Conservation (phyloP, 1,140 invertebrate species). For the Leptopilina clavipes region DNA sequence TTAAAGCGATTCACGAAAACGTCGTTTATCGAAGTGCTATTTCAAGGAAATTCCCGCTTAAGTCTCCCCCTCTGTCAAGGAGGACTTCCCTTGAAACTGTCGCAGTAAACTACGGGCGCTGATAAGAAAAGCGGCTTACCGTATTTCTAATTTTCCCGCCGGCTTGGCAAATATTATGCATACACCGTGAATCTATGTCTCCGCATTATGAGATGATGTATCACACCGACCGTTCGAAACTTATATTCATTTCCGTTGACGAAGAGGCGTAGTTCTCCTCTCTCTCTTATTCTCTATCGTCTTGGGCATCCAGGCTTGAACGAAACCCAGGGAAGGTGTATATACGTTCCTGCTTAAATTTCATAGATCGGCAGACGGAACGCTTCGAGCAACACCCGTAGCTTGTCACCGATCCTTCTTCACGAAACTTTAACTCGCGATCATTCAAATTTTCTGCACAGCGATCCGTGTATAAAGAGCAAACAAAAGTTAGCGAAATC, state of each 20-base stretch:
- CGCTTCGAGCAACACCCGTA: slow-evolving; percentile 14
- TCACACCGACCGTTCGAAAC: slow-evolving; percentile 66
- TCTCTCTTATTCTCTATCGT: slow-evolving; percentile 45
- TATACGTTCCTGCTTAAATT: slow-evolving; percentile 53
- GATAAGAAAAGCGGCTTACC: slow-evolving; percentile 71
- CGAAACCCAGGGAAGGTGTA: slow-evolving; percentile 49
- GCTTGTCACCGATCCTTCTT: slow-evolving; percentile 22
- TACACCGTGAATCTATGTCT: slow-evolving; percentile 71
- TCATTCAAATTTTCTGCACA: slow-evolving; percentile 18
- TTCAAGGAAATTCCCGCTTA: neutral
- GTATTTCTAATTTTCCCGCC: slow-evolving; percentile 71
- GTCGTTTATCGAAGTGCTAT: slow-evolving; percentile 15
- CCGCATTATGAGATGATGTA: slow-evolving; percentile 64
- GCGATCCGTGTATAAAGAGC: neutral
- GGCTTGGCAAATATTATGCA: slow-evolving; percentile 71
- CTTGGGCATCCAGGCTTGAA: slow-evolving; percentile 56
- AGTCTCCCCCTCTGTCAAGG: neutral
- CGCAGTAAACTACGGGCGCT: slow-evolving; percentile 64
- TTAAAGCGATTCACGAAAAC: slow-evolving; percentile 6
- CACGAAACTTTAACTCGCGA: neutral
- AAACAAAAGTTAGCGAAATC: slow-evolving; percentile 27
- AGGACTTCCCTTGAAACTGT: slow-evolving; percentile 37
- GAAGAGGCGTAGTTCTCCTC: slow-evolving; percentile 48
- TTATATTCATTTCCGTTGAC: slow-evolving; percentile 57
- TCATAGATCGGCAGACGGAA: slow-evolving; percentile 41